Evolutionary conservation across 2,888 invertebrate species (phyloP).

Genomic region (Tetheella fluctuosa): DNA sequence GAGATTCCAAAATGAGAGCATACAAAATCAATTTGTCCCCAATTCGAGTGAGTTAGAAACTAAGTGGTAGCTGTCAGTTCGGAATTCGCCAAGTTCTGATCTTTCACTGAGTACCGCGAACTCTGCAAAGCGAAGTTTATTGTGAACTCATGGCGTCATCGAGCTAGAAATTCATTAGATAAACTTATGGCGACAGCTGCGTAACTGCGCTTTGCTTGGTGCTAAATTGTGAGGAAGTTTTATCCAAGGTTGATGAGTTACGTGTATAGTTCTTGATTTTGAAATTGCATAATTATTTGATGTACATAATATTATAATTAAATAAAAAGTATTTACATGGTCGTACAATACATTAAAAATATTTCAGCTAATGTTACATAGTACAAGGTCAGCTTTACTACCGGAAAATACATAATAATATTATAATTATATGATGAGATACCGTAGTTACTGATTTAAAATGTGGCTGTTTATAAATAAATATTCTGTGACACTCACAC

Average conservation of each 20-base stretch:
- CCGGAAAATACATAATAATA: no score
- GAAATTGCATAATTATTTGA: no score
- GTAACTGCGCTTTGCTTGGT: not conserved
- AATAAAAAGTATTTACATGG: no score
- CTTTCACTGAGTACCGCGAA: not conserved
- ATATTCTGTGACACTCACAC: no score
- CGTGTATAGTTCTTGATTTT: not conserved
- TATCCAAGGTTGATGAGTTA: not conserved
- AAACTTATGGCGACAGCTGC: not conserved
- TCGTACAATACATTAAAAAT: no score
- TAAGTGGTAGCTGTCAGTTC: not conserved
- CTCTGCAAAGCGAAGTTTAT: slow-evolving; percentile 6
- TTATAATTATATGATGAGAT: no score
- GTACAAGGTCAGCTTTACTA: no score
- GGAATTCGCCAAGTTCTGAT: not conserved
- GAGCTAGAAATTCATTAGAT: not conserved
- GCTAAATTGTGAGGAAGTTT: not conserved
- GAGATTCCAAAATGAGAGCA: not conserved
- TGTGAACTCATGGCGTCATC: not conserved
- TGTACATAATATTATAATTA: no score
- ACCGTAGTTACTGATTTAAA: no score
- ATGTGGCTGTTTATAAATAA: no score
- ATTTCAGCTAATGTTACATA: no score
- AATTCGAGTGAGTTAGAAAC: not conserved
- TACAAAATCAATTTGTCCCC: not conserved